A percentile compares a stretch with the other conserved stretches of the same genome.
Conservation (phyloP, 2,888 invertebrate species). For the Drosophila siamana region DNA sequence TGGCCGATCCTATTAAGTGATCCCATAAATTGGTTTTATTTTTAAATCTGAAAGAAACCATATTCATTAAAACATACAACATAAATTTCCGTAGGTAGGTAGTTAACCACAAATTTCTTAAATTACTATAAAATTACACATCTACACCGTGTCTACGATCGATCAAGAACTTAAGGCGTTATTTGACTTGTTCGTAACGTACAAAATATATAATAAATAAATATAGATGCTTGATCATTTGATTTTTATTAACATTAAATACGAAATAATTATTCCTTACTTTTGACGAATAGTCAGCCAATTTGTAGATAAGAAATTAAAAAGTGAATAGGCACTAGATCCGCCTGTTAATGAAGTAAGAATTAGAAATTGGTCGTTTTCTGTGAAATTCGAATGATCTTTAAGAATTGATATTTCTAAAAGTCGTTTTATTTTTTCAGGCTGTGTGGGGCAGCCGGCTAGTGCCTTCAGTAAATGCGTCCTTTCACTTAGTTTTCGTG, state of each 20-base stretch:
- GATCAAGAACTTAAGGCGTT: too few species aligned
- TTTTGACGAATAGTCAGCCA: conserved; percentile 89
- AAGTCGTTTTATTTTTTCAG: conserved; percentile 89
- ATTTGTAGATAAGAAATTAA: conserved; percentile 90
- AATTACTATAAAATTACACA: too few species aligned
- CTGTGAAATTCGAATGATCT: conserved; percentile 90
- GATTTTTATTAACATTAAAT: too few species aligned
- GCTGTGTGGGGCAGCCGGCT: conserved; percentile 91
- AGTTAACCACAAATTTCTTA: too few species aligned
- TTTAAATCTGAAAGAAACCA: conserved; percentile 87
- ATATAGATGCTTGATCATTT: too few species aligned
- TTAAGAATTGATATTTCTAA: conserved; percentile 90
- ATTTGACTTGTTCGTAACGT: too few species aligned
- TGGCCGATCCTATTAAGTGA: conserved; percentile 90
- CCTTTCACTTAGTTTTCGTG: conserved; percentile 90
- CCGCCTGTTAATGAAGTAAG: conserved; percentile 91
- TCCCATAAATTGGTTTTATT: conserved; percentile 91
- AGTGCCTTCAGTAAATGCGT: conserved; percentile 92
- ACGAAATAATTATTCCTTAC: conserved; percentile 85
- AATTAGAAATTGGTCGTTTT: conserved; percentile 91
- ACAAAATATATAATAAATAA: too few species aligned
- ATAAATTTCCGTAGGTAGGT: too few species aligned
- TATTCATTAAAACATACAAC: neutral
- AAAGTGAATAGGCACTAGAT: conserved; percentile 90
- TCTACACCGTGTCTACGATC: too few species aligned